phyloP scores from a whole-genome alignment of 1,140 invertebrate species.

The Aphaenogaster floridana region DNA sequence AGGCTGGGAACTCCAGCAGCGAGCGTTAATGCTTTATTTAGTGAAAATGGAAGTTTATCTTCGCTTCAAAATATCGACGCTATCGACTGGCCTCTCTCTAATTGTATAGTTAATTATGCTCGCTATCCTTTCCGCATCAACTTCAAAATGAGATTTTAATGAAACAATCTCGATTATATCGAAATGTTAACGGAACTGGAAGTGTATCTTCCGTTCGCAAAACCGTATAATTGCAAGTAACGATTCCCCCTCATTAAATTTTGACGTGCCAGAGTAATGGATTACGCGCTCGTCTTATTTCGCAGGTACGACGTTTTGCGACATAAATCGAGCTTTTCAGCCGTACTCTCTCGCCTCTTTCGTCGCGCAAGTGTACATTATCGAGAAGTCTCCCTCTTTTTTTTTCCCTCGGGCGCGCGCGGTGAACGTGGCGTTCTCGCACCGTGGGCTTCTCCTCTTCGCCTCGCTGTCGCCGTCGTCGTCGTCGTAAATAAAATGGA shows the following conservation, averaged over 20 bases:
- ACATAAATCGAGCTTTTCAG: conserved; percentile 27
- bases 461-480: conserved; percentile 8
- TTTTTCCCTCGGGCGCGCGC: background rate
- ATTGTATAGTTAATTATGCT: conserved; percentile 41
- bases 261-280: background rate
- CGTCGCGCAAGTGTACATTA: conserved; percentile 25
- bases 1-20: background rate
- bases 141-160: conserved; percentile 47
- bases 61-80: conserved; percentile 25
- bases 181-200: conserved; percentile 32
- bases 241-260: conserved; percentile 5
- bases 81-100: conserved; percentile 18
- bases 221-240: conserved; percentile 33
- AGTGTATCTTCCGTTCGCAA: conserved; percentile 29
- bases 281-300: background rate
- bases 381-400: conserved; percentile 20
- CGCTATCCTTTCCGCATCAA: conserved; percentile 9
- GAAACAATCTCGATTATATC: conserved; percentile 38
- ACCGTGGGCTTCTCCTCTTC: background rate
- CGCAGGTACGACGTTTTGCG: background rate
- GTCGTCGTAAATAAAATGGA: conserved; percentile 71
- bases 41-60: conserved; percentile 43
- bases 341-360: conserved; percentile 28
- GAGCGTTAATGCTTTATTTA: conserved; percentile 29
- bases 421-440: conserved; percentile 33